Evolutionary conservation across 2,113 vertebrate species (phyloP).

Genomic region (Ahaetulla prasina): DNA sequence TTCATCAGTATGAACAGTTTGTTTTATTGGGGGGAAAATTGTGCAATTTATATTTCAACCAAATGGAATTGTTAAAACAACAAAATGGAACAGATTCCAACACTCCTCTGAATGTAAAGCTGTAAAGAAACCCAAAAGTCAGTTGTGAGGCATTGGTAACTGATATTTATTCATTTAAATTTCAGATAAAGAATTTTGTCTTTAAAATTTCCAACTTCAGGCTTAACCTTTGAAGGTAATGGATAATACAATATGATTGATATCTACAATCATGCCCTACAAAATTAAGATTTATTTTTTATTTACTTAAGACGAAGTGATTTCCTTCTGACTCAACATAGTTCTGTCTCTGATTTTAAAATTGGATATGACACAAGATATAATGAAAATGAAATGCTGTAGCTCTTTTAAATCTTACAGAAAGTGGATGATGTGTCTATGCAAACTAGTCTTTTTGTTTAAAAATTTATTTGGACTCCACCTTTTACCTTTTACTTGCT

Average conservation of each 20-base stretch:
- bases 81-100: not conserved
- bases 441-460: not conserved
- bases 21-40: slow-evolving; percentile 31
- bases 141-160: slow-evolving; percentile 22
- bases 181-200: not conserved
- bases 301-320: not conserved
- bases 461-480: not conserved
- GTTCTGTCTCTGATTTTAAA: not conserved
- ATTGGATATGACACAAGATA: not conserved
- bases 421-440: not conserved
- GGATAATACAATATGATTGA: slow-evolving; percentile 9
- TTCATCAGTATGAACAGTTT: not conserved
- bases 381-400: not conserved
- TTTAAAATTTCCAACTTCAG: not conserved
- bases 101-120: slow-evolving; percentile 29
- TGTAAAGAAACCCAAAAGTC: slow-evolving; percentile 36
- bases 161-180: not conserved
- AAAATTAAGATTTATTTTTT: not conserved
- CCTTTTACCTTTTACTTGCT: not conserved
- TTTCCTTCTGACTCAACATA: not conserved
- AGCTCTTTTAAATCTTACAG: not conserved
- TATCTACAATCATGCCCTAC: not conserved
- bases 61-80: not conserved
- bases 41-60: not conserved
- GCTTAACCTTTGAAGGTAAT: not conserved